phyloP scores from a whole-genome alignment of 1,140 invertebrate species.

The Diachasma alloeum region DNA sequence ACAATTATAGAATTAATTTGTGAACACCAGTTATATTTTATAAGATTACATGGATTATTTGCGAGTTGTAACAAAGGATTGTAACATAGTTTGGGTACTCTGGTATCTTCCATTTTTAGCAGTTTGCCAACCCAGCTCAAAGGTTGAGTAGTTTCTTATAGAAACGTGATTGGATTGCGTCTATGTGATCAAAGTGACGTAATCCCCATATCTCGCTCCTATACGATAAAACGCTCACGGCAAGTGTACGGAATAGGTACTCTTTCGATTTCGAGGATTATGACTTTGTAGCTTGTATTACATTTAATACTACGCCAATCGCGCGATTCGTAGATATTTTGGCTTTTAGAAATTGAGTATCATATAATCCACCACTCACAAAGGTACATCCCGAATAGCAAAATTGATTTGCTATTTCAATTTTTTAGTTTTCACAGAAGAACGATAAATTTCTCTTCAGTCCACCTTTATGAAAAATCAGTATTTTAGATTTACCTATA shows the following conservation, averaged over 20 bases:
- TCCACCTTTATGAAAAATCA: neutral
- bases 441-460: neutral
- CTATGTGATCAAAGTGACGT: neutral
- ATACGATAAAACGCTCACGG: neutral
- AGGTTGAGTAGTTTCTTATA: slow-evolving; percentile 21
- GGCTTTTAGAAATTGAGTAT: neutral
- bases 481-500: neutral
- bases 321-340: neutral
- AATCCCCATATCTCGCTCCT: too few species aligned
- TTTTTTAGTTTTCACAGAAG: neutral
- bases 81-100: neutral
- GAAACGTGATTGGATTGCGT: neutral
- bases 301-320: neutral
- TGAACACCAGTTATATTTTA: too few species aligned
- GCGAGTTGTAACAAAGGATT: neutral
- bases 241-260: neutral
- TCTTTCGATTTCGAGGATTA: neutral
- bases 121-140: neutral
- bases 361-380: neutral
- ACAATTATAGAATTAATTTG: too few species aligned
- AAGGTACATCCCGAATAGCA: neutral
- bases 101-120: neutral
- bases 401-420: neutral
- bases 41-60: too few species aligned
- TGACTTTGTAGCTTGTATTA: neutral